Evolutionary conservation across 2,888 invertebrate species (phyloP), one percentile per base, ranked within the genome.

Genomic region (Andrena minutula): DNA sequence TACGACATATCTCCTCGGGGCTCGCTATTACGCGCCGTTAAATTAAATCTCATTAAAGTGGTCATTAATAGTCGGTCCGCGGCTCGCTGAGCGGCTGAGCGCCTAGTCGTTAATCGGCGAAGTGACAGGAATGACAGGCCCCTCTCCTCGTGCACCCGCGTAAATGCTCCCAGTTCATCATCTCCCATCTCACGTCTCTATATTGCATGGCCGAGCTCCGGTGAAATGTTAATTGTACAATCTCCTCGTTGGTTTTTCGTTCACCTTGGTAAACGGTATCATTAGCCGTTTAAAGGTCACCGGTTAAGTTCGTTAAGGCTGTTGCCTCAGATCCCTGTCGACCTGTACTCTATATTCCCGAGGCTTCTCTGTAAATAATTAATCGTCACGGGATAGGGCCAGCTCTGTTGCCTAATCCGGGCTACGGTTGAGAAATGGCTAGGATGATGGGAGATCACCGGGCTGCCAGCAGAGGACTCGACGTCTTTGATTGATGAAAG

Each of bases 101-200:
- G 49, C 7, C 56, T 32, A 58, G 66, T 32, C 32, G 78, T 79
- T 76, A 76, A 77, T 77, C 70, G 69, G 16, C 41, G 10, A 70
- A 76, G 77, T 76, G 70, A 71, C 65, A 77, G 77, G 79, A 79
- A 28, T 49, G 76, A 75, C 76, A 70, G 60, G n/a, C 69, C 68
- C 32, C 64, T 51, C 69, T 76, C 56, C 6, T 12, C 23, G 60
- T 23, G 64, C 79, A 76, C 79, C 79, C 49, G 76, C 70, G 65
- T 76, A 76, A 76, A 77, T 68, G 76, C 79, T 76, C 32, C 70
- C 32, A 26, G 76, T 64, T 79, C 69, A 35, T 69, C 70, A 26
- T 79, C 56, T 70, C 49, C 51, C 49, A 64, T 64, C 73, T 69
- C 35, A 20, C 51, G 63, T 60, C 74, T 60, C 10, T 4, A 26